Conservation (phyloP, 2,113 vertebrate species). For the Pelecanoides urinatrix region DNA sequence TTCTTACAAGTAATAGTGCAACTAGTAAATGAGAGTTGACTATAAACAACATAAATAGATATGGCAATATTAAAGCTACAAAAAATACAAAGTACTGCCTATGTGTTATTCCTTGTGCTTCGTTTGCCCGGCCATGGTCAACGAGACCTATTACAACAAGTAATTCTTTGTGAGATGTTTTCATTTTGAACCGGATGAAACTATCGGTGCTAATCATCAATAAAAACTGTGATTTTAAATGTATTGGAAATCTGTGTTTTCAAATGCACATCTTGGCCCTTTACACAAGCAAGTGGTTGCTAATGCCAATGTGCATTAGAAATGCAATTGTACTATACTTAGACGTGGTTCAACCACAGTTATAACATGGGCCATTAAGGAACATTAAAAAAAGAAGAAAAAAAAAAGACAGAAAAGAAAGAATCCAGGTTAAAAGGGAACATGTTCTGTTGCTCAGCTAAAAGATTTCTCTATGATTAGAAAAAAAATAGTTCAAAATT, state of each 20-base stretch:
- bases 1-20: neutral
- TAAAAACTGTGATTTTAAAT: neutral
- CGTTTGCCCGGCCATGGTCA: neutral
- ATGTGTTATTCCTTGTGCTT: neutral
- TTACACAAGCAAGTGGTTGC: neutral
- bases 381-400: neutral
- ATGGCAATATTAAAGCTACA: neutral
- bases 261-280: neutral
- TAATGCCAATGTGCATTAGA: conserved; percentile 24
- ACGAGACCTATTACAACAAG: neutral
- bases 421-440: conserved; percentile 62
- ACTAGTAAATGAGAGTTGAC: neutral
- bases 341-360: conserved; percentile 45
- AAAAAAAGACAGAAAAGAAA: neutral
- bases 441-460: conserved; percentile 18
- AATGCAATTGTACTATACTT: conserved; percentile 44
- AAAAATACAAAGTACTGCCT: neutral
- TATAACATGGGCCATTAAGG: conserved; percentile 50
- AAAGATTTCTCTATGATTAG: conserved; percentile 49
- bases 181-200: neutral
- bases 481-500: conserved; percentile 37
- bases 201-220: neutral
- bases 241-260: neutral
- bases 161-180: neutral
- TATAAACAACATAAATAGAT: neutral